Evolutionary conservation across 2,888 invertebrate genomes (phyloP).

Genomic region (Heliconius charithonia): DNA sequence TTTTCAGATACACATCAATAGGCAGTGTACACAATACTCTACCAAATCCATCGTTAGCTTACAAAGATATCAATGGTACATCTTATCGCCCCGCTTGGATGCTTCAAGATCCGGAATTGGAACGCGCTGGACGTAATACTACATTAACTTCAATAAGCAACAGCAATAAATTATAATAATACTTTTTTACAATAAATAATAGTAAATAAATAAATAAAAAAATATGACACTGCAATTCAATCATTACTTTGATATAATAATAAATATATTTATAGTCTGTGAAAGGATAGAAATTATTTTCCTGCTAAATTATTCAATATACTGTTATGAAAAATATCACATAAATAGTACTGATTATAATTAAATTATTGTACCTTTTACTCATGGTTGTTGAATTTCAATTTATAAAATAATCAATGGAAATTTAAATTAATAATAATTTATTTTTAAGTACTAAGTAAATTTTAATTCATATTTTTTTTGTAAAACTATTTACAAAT

Average conservation of each 20-base stretch:
- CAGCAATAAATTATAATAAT: conserved; percentile 1
- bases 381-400: too few species aligned
- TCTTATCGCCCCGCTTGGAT: conserved; percentile 89
- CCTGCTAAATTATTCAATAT: too few species aligned
- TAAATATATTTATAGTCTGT: neutral
- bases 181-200: neutral
- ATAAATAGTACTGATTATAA: too few species aligned
- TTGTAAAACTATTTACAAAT: neutral
- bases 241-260: neutral
- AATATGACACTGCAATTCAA: too few species aligned
- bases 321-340: too few species aligned
- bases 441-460: too few species aligned
- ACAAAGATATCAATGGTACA: conserved; percentile 73
- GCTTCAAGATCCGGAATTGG: conserved; percentile 84
- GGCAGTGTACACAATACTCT: conserved; percentile 91
- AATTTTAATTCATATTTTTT: too few species aligned
- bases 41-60: conserved; percentile 89
- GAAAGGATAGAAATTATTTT: neutral
- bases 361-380: too few species aligned
- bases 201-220: neutral
- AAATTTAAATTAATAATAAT: too few species aligned
- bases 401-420: too few species aligned
- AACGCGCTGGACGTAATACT: conserved; percentile 82
- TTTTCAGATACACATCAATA: conserved; percentile 91
- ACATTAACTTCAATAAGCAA: neutral